Percentiles rank a stretch among this genome's conserved stretches.
phyloP scores from a whole-genome alignment of 2,888 invertebrate species.

The Andrena haemorrhoa region DNA sequence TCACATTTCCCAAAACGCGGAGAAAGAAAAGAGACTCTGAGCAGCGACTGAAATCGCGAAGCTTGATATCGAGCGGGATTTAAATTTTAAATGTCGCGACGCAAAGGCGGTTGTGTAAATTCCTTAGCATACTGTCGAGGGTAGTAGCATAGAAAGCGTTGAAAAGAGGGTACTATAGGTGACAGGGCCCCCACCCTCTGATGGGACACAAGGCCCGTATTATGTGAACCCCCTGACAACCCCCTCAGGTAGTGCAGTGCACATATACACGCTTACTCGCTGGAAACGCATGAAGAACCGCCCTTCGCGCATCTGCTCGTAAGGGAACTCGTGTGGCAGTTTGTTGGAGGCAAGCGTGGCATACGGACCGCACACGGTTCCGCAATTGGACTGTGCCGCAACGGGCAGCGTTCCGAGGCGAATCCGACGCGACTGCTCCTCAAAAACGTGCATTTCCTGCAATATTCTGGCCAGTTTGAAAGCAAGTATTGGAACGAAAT shows the following conservation, averaged over 20 bases:
- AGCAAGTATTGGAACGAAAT: background rate
- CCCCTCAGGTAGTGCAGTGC: constrained; percentile 74
- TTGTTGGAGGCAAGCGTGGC: constrained; percentile 76
- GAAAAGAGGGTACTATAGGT: constrained; percentile 51
- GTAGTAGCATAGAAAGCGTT: constrained; percentile 48
- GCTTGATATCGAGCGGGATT: constrained; percentile 43
- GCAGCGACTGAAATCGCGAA: background rate
- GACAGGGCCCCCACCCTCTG: constrained; percentile 60
- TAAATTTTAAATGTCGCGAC: constrained; percentile 67
- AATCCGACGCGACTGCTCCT: background rate
- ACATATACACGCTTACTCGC: background rate
- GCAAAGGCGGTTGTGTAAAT: constrained; percentile 36
- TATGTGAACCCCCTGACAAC: constrained; percentile 79
- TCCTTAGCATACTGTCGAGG: constrained; percentile 21
- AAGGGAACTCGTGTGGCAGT: constrained; percentile 77
- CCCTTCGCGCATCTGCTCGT: constrained; percentile 79
- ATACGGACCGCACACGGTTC: constrained; percentile 65
- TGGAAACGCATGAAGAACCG: constrained; percentile 70
- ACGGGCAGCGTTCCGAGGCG: constrained; percentile 5
- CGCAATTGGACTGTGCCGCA: constrained; percentile 27
- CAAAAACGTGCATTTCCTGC: no score
- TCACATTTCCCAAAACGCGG: no score
- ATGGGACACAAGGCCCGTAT: constrained; percentile 80
- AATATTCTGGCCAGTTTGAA: no score
- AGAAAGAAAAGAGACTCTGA: no score